Percentiles rank a stretch among this genome's conserved stretches.
Conservation (phyloP, 2,113 vertebrate species). For the Cebus imitator region DNA sequence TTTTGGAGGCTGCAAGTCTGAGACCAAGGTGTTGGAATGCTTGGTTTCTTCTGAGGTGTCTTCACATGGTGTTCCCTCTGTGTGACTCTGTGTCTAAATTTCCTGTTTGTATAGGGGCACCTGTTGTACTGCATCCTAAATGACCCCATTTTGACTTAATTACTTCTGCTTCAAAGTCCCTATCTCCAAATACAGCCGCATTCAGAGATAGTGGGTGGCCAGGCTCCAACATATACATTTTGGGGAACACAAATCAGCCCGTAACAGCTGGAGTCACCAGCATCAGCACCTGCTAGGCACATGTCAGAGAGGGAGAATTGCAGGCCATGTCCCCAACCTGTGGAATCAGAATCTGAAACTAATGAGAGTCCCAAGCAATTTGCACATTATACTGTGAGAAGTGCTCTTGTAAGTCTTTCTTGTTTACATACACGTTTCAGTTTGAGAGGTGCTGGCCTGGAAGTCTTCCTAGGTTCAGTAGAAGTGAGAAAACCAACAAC, state of each 20-base stretch:
- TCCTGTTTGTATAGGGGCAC: not conserved
- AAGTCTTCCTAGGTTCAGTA: not conserved
- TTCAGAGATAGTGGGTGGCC: not conserved
- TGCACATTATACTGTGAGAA: not conserved
- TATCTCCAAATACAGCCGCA: not conserved
- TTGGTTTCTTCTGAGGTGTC: not conserved
- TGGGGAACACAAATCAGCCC: not conserved
- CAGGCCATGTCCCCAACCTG: not conserved
- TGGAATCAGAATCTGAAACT: not conserved
- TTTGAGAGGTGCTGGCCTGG: not conserved
- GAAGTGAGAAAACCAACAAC: not conserved
- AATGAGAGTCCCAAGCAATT: not conserved
- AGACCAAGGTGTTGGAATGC: not conserved
- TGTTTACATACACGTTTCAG: not conserved
- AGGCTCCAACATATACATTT: not conserved
- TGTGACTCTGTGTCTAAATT: not conserved
- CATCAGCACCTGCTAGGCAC: not conserved
- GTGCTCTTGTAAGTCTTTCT: not conserved
- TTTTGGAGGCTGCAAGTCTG: not conserved
- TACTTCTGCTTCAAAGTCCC: not conserved
- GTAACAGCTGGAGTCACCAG: not conserved
- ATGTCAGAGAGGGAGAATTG: not conserved
- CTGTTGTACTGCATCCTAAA: not conserved
- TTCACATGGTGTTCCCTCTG: not conserved
- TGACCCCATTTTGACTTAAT: not conserved